phyloP scores from a whole-genome alignment of 2,888 invertebrate species.

The Anorthoa munda region DNA sequence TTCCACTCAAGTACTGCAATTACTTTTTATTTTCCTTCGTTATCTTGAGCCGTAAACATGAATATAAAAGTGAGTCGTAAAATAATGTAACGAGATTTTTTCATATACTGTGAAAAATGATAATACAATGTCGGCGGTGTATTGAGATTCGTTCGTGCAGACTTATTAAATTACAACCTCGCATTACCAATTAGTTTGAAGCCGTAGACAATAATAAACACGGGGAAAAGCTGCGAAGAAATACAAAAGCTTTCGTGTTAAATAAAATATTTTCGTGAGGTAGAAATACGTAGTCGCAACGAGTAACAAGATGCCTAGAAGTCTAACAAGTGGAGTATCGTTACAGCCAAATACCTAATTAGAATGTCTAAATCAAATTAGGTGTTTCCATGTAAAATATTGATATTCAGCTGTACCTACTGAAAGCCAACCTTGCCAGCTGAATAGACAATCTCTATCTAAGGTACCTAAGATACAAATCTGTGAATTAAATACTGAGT shows the following conservation, averaged over 20 bases:
- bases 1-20: conserved; percentile 66
- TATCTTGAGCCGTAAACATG: conserved; percentile 67
- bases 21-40: conserved; percentile 70
- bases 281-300: not conserved
- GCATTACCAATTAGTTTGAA: conserved; percentile 52
- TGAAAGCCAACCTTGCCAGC: not conserved
- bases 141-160: conserved; percentile 47
- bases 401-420: not conserved
- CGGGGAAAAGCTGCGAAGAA: conserved; percentile 10
- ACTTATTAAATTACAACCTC: conserved; percentile 46
- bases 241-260: conserved; percentile 9
- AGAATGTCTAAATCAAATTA: not conserved
- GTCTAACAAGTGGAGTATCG: not conserved
- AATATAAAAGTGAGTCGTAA: conserved; percentile 67
- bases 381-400: conserved; percentile 5
- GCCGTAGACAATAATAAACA: conserved; percentile 45
- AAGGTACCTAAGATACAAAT: not conserved
- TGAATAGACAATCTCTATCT: not conserved
- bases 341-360: not conserved
- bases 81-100: conserved; percentile 63
- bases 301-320: not conserved
- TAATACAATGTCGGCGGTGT: conserved; percentile 34
- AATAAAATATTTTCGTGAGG: conserved; percentile 9
- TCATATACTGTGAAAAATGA: conserved; percentile 56
- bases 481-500: not conserved